Conservation (phyloP, 2,113 vertebrate species). For the Mesitornis unicolor region DNA sequence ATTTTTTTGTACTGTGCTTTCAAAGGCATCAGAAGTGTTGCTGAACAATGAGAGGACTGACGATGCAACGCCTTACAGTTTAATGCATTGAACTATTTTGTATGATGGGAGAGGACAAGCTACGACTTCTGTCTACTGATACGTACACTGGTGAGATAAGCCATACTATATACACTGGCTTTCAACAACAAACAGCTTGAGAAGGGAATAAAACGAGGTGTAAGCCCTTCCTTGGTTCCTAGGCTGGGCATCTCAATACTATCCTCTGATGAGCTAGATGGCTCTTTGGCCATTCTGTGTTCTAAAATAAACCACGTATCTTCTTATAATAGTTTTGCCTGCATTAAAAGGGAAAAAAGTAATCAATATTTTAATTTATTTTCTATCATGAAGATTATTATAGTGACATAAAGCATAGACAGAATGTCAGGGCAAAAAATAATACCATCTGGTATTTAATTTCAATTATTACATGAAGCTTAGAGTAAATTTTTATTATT, state of each 20-base stretch:
- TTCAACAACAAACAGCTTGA: neutral
- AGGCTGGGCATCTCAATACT: neutral
- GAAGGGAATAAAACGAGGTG: neutral
- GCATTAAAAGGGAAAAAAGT: neutral
- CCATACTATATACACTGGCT: too few relatives aligned
- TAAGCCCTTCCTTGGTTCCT: neutral
- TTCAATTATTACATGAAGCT: neutral
- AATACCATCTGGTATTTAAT: neutral
- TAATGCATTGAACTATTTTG: neutral
- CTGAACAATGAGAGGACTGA: neutral
- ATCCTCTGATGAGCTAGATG: neutral
- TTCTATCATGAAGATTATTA: neutral
- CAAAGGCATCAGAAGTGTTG: neutral
- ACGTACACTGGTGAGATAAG: too few relatives aligned
- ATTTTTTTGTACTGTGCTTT: neutral
- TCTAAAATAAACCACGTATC: neutral
- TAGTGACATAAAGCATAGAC: neutral
- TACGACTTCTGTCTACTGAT: neutral
- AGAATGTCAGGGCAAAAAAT: neutral
- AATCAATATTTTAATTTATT: neutral
- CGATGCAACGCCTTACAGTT: neutral
- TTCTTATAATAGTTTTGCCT: neutral
- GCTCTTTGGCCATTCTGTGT: neutral
- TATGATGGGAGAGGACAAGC: neutral
- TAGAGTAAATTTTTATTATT: neutral